A percentile compares a stretch with the other conserved stretches of the same genome.
Conservation (phyloP, 2,113 vertebrate genomes). For the Artemisiospiza belli region DNA sequence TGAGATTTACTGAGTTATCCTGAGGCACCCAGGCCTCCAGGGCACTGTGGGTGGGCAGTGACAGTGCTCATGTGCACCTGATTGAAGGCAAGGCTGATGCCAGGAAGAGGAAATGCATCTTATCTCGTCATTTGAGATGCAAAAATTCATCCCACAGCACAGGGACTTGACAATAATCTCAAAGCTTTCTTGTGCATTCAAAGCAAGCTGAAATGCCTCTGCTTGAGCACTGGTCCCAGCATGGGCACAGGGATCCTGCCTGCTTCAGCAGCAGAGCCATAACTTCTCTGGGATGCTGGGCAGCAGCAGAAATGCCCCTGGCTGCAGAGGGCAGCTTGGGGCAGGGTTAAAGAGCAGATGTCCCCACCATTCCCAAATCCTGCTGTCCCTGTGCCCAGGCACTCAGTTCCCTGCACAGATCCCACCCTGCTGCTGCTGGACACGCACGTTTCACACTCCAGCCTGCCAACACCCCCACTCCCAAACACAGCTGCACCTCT, state of each 20-base stretch:
- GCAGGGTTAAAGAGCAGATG: not conserved
- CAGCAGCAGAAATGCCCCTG: not conserved
- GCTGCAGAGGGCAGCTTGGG: not conserved
- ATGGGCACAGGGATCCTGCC: not conserved
- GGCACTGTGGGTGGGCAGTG: fast-evolving
- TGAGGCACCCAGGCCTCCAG: not conserved
- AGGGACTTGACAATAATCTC: not conserved
- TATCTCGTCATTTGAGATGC: not conserved
- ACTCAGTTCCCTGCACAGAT: fast-evolving
- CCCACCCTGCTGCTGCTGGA: not conserved
- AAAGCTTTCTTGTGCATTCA: not conserved
- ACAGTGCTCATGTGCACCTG: fast-evolving
- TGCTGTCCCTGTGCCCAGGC: not conserved
- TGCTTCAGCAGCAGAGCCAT: not conserved
- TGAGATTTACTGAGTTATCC: not conserved
- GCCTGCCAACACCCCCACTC: not conserved
- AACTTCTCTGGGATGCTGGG: not conserved
- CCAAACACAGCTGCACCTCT: not conserved
- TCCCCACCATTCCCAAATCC: not conserved
- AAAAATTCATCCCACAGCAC: not conserved
- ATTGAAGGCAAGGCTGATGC: fast-evolving
- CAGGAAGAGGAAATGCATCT: not conserved
- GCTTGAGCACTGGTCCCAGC: not conserved
- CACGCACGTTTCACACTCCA: no score
- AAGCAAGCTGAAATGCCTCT: not conserved